Evolutionary conservation across 2,888 invertebrate genomes (phyloP).

Genomic region (Coremacera marginata): DNA sequence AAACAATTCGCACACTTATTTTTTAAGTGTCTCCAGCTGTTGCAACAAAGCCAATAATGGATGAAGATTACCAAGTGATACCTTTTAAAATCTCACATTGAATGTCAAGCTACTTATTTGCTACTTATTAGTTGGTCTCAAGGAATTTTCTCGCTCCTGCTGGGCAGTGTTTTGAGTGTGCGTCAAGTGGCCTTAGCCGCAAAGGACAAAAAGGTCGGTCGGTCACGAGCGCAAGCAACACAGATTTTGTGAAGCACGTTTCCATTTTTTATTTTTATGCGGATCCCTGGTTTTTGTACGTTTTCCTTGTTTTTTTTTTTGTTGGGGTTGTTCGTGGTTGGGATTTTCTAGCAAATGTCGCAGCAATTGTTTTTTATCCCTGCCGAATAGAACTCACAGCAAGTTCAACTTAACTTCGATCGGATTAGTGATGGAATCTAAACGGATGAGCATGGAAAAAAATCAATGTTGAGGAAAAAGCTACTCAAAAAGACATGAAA

Average conservation of each 20-base stretch:
- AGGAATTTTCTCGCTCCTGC: not conserved
- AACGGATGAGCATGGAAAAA: not conserved
- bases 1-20: too few relatives aligned
- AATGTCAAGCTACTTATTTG: conserved; percentile 6
- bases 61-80: not conserved
- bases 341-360: not conserved
- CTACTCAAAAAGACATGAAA: not conserved
- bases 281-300: not conserved
- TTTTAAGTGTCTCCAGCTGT: too few relatives aligned
- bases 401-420: conserved; percentile 51
- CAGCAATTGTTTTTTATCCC: not conserved
- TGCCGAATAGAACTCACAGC: not conserved
- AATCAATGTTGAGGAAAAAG: conserved; percentile 4
- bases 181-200: not conserved
- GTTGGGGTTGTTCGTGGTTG: not conserved
- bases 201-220: not conserved
- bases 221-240: not conserved
- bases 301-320: not conserved
- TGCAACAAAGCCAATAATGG: conserved; percentile 7
- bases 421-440: conserved; percentile 45
- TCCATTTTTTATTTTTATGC: too few relatives aligned
- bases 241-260: not conserved
- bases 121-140: conserved; percentile 19
- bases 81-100: not conserved
- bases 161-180: not conserved